A percentile compares a stretch with the other conserved stretches of the same genome.
Conservation (phyloP, 2,888 invertebrate genomes). For the Drosophila ochracea region DNA sequence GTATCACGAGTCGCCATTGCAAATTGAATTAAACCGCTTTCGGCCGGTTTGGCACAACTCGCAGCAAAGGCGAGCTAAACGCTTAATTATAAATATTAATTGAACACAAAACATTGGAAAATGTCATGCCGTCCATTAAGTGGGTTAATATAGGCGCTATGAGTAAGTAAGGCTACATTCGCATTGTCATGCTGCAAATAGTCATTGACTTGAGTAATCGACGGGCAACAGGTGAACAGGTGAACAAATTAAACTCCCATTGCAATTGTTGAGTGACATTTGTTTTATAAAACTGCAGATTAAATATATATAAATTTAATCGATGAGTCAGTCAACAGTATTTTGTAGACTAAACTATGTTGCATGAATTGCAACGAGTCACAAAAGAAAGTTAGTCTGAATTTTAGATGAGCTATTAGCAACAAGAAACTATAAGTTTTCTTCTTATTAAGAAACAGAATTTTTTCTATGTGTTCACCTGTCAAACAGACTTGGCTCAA, state of each 20-base stretch:
- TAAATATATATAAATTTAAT: not conserved
- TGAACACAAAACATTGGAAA: constrained; percentile 20
- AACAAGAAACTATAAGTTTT: not conserved
- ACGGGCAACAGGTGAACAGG: not conserved
- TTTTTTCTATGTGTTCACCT: not conserved
- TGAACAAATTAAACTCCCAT: not conserved
- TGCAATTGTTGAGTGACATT: constrained; percentile 11
- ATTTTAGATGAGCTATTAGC: not conserved
- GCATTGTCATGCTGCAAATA: constrained; percentile 16
- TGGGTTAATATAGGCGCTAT: constrained; percentile 46
- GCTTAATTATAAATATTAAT: constrained; percentile 23
- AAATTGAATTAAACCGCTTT: not conserved
- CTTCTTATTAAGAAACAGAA: not conserved
- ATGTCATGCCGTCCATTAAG: constrained; percentile 49
- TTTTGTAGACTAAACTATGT: not conserved
- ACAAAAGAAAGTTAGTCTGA: not conserved
- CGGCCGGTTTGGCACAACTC: not conserved
- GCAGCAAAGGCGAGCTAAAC: constrained; percentile 2
- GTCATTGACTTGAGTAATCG: constrained; percentile 1
- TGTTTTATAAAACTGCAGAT: not conserved
- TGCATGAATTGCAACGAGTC: not conserved
- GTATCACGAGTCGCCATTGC: constrained; percentile 33
- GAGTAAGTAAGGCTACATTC: constrained; percentile 45
- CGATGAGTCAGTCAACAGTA: constrained; percentile 40
- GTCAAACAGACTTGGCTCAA: not conserved